Base-by-base conservation (phyloP, 1,140 invertebrate genomes). In the Colletes gigas region DNA sequence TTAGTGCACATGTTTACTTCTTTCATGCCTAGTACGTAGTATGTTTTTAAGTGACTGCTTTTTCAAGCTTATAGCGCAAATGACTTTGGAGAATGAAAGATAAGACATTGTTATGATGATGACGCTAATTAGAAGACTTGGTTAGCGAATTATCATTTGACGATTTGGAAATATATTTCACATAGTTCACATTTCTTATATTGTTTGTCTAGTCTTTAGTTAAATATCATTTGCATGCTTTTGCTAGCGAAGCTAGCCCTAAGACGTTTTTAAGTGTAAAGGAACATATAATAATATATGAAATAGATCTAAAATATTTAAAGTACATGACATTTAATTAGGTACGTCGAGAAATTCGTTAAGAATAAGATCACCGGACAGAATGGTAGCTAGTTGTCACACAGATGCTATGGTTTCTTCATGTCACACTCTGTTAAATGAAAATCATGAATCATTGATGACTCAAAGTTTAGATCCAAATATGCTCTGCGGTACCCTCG, bases 311-410 rank as follows among this genome's bases (percentile, higher is more conserved):
- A 14, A 81, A 60, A 72, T 68, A 59, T 62, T 52, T 70, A 83
- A 81, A 62, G 60, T 78, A 10, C 30, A 50, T 71, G 62, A 74
- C 72, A 72, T 78, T 82, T 80, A 72, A 70, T 60, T 81, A 93
- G 92, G 88, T 87, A 89, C 91, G 6, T 89, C 92, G n/a, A 86
- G 92, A 57, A 92, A 79, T 79, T 89, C 91, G 6, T 83, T 90
- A 92, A 89, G 96, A 94, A 93, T 94, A 55, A 93, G 94, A n/a
- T 96, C 96, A 0, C 96, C 96, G 0, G 96, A 97, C 87, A 94
- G 96, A 52, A 96, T 97, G 93, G 92, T 95, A 2, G 94, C 95
- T 14, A 96, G 96, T 88, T 97, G 95, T 92, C 96, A 96, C 70
- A 91, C 89, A 6, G 91, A 92, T 39, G 76, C 90, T 14, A 93